Conservation (phyloP, 1,140 invertebrate species). For the Eufriesea mexicana region DNA sequence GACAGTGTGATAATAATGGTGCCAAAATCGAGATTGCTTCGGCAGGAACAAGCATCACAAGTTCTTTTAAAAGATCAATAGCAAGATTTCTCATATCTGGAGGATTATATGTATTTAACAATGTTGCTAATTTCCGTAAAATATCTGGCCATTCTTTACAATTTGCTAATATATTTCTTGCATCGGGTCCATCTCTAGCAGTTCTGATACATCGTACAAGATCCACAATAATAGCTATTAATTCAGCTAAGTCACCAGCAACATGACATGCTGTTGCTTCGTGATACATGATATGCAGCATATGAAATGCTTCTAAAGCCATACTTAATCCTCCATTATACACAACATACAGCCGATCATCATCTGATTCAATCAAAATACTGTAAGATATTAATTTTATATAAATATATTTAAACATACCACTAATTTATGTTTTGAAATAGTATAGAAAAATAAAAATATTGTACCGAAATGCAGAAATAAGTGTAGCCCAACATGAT, state of each 20-base stretch:
- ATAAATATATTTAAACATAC: neutral
- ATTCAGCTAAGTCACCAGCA: conserved; percentile 91
- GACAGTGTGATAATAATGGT: conserved; percentile 92
- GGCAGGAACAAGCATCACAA: conserved; percentile 91
- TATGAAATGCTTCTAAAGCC: conserved; percentile 94
- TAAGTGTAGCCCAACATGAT: conserved; percentile 94
- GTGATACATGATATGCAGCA: conserved; percentile 96
- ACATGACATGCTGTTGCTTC: conserved; percentile 95
- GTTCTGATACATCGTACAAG: conserved; percentile 87
- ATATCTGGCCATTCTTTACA: conserved; percentile 94
- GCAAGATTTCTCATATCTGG: conserved; percentile 90
- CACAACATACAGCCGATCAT: conserved; percentile 93
- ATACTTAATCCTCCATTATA: conserved; percentile 94
- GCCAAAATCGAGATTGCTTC: conserved; percentile 92
- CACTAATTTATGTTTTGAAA: neutral
- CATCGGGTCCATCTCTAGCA: conserved; percentile 86
- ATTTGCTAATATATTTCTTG: conserved; percentile 84
- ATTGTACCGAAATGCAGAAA: conserved; percentile 87
- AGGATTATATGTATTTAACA: conserved; percentile 95
- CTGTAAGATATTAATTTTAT: conserved; percentile 72
- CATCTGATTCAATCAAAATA: conserved; percentile 93
- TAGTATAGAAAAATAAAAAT: neutral
- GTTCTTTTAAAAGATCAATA: conserved; percentile 92
- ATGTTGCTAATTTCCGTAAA: conserved; percentile 90
- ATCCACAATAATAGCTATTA: conserved; percentile 90